Conservation (phyloP, 1,140 invertebrate genomes). For the Bombus sylvicola region DNA sequence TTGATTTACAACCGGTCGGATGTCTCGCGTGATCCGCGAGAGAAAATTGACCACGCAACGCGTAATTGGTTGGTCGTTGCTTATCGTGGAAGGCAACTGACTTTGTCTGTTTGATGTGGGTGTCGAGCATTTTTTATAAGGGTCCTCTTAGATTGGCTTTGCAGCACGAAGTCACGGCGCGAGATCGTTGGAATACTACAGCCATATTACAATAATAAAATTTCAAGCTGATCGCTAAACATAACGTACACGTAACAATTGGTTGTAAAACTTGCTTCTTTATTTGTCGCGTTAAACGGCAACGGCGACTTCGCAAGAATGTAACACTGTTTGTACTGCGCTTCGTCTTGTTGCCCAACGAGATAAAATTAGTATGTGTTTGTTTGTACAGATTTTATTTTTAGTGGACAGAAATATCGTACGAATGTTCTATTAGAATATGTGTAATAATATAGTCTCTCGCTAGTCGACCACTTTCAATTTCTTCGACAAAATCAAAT, state of each 20-base stretch:
- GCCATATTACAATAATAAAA: conserved; percentile 14
- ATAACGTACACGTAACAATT: background rate
- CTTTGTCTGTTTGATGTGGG: conserved; percentile 30
- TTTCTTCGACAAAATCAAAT: too few relatives aligned
- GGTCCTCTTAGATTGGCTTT: background rate
- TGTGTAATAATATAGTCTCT: background rate
- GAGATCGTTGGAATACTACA: background rate
- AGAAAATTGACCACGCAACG: conserved; percentile 34
- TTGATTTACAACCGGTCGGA: conserved; percentile 44
- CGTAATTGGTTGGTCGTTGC: conserved; percentile 38
- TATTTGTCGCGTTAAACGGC: background rate
- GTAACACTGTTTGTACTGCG: background rate
- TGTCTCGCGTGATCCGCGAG: conserved; percentile 25
- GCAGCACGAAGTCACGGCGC: background rate
- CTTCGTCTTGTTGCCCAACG: background rate
- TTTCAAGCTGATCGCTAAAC: background rate
- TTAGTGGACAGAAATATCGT: background rate
- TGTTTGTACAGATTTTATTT: background rate
- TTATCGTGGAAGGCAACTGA: background rate
- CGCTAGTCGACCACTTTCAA: too few relatives aligned
- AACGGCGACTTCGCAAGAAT: background rate
- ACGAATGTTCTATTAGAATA: background rate
- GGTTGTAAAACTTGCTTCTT: background rate
- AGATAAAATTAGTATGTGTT: background rate
- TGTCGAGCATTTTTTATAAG: conserved; percentile 3